Evolutionary conservation across 2,888 invertebrate species (phyloP), one percentile per base, ranked within the genome.

Genomic region (Andrena fulva): DNA sequence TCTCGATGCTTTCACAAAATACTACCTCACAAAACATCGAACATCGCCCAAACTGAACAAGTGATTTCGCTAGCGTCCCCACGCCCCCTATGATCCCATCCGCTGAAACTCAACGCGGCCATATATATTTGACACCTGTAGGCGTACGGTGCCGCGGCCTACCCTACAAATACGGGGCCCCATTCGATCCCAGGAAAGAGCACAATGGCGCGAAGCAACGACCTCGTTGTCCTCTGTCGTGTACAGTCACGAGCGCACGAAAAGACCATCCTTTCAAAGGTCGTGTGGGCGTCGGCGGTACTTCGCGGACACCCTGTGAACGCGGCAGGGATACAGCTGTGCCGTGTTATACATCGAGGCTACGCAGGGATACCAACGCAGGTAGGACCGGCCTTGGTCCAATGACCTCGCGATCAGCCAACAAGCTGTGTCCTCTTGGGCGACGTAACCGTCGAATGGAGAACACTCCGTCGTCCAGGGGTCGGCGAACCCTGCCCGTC

Each of bases 301-400:
- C 71, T 80, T 83, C 10, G 68, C 35, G 74, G 54, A 70, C 71
- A 68, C 56, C 56, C 60, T 60, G 71, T 69, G 64, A 77, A 71
- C 73, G 59, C 75, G 67, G 72, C 52, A 77, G 79, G 69, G 73
- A 82, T 81, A 78, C 73, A 66, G 69, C 71, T 77, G 62, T 27
- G 8, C 10, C 24, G 56, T 27, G 79, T 60, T 85, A 80, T 68
- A 75, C 66, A 60, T 42, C 42, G 54, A 27, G 42, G 62, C 54
- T 79, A 60, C 76, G 71, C 62, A 83, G 29, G 75, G 75, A 84
- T 75, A 82, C 82, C 79, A 67, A 71, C 35, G 83, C 90, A 89
- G 89, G 90, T 91, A 90, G 90, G 89, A 89, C 89, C 89, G 90
- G 87, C 92, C 92, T 92, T 92, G 92, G 90, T 91, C 91, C 92